Evolutionary conservation across 2,888 invertebrate species (phyloP).

Genomic region (Eupsilia transversa): DNA sequence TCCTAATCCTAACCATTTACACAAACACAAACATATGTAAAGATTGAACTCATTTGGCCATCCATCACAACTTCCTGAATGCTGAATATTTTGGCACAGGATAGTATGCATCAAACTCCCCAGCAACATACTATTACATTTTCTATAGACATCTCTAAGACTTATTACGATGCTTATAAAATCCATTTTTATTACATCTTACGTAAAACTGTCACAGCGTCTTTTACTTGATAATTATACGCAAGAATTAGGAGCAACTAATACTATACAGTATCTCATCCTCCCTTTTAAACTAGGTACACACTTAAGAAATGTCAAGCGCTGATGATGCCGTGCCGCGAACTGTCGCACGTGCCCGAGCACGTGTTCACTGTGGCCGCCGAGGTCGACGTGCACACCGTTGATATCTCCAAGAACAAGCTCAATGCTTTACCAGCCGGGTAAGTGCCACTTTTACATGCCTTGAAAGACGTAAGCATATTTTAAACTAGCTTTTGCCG

Average conservation of each 20-base stretch:
- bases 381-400: conserved; percentile 93
- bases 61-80: background rate
- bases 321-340: conserved; percentile 91
- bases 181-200: background rate
- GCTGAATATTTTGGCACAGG: background rate
- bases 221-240: background rate
- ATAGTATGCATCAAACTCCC: background rate
- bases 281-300: conserved; percentile 73
- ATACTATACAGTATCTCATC: background rate
- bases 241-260: background rate
- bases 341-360: conserved; percentile 92
- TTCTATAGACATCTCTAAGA: background rate
- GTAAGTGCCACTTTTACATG: conserved; percentile 80
- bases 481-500: background rate
- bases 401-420: conserved; percentile 96
- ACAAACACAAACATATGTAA: too few species aligned
- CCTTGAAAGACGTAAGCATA: background rate
- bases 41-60: background rate
- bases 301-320: conserved; percentile 88
- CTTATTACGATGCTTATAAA: background rate
- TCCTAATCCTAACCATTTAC: background rate
- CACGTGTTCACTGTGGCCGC: conserved; percentile 93
- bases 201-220: background rate
- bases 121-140: background rate
- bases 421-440: conserved; percentile 92